Conservation (phyloP, 2,888 invertebrate species). For the Escarpia spicata region DNA sequence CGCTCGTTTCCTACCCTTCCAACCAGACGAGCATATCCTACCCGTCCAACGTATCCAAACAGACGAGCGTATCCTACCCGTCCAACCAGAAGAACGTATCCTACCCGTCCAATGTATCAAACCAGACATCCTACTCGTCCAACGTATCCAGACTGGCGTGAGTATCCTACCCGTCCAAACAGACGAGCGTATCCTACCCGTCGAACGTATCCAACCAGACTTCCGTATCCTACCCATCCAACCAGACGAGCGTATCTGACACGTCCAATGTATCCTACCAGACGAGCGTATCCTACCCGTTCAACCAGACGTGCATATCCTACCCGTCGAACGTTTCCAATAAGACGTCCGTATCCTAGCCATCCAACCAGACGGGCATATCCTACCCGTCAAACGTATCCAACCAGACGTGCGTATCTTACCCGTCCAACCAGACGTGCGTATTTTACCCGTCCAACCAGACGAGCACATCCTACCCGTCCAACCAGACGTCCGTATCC, state of each 20-base stretch:
- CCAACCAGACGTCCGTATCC: background rate
- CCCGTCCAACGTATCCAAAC: background rate
- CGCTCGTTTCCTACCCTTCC: background rate
- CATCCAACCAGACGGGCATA: background rate
- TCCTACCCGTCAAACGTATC: background rate
- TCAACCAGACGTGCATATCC: background rate
- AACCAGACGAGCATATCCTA: background rate
- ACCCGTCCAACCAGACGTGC: background rate
- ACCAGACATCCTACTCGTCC: background rate
- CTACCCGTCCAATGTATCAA: background rate
- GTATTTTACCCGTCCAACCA: background rate
- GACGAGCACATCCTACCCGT: background rate
- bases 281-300: background rate
- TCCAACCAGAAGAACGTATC: background rate
- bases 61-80: conserved; percentile 6
- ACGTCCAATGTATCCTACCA: background rate
- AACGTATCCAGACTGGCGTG: background rate
- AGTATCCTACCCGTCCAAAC: background rate
- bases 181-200: background rate
- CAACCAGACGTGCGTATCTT: background rate
- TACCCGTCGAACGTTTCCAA: background rate
- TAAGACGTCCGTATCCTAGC: background rate
- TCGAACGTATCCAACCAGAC: background rate
- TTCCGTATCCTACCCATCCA: background rate
- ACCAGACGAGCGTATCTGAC: background rate